These are phyloP conservation scores for Tiaroga cobitis DNA, from an alignment of 2,797 vertebrate species.

Conservation along the genomic window DNA sequence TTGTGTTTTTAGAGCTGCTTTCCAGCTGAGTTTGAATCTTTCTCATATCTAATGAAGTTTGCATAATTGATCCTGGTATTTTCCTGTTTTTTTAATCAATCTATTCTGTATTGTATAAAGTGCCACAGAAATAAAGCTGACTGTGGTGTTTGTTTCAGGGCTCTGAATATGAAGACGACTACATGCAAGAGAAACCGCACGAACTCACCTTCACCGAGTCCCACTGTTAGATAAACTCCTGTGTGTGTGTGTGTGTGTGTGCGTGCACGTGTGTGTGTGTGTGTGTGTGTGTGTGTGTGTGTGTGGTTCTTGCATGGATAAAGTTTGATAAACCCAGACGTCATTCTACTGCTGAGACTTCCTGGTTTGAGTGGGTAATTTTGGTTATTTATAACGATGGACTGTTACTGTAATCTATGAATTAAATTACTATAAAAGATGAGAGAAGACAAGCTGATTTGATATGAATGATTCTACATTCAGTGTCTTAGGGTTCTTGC, in stretches of 20 bases:
- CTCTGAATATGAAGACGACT: conserved; percentile 33
- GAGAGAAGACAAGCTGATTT: no score
- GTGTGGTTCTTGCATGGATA: not conserved
- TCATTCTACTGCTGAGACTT: not conserved
- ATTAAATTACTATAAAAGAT: not conserved
- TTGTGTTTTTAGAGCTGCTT: not conserved
- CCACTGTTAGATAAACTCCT: conserved; percentile 23
- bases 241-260: not conserved
- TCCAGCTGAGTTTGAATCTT: not conserved
- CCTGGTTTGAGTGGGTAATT: not conserved
- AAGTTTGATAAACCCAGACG: not conserved
- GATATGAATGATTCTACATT: no score
- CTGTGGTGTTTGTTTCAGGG: conserved; percentile 41
- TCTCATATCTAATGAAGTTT: not conserved
- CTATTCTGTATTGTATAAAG: not conserved
- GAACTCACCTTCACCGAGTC: not conserved
- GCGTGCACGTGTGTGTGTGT: not conserved
- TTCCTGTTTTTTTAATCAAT: not conserved
- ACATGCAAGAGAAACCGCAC: not conserved
- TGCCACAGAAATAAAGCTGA: not conserved
- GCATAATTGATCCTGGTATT: not conserved
- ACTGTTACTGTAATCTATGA: conserved; percentile 16
- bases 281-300: not conserved
- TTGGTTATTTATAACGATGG: not conserved
- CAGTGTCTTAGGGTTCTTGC: no score